Conservation (phyloP, 92 coral and sea anemone genomes). For the Epizoanthus scotinus region DNA sequence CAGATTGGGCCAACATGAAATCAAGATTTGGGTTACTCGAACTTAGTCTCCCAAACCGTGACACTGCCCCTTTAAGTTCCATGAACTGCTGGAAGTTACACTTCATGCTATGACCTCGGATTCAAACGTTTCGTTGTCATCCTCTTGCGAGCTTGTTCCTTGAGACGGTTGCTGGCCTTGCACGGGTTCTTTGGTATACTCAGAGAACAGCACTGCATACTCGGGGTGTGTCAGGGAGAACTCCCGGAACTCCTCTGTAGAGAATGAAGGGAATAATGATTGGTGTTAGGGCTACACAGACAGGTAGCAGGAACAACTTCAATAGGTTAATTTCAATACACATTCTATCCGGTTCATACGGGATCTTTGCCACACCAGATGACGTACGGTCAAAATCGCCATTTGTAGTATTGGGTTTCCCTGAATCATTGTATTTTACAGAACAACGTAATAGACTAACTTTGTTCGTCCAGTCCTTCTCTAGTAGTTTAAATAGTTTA, state of each 20-base stretch:
- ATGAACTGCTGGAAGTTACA: neutral
- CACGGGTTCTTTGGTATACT: constrained; percentile 41
- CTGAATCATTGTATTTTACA: too few relatives aligned
- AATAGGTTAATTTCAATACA: too few relatives aligned
- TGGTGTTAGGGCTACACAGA: neutral
- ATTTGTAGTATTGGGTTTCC: too few relatives aligned
- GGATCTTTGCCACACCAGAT: neutral
- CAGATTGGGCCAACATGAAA: too few relatives aligned
- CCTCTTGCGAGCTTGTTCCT: constrained; percentile 16
- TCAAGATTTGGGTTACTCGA: too few relatives aligned
- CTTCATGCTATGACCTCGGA: neutral
- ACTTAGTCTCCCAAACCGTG: too few relatives aligned
- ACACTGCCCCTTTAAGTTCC: too few relatives aligned
- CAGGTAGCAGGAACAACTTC: neutral
- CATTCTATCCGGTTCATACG: too few relatives aligned
- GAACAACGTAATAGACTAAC: too few relatives aligned
- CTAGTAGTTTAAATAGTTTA: too few relatives aligned
- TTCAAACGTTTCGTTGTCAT: neutral
- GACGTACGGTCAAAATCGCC: too few relatives aligned
- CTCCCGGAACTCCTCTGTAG: constrained; percentile 78
- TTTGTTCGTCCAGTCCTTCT: too few relatives aligned
- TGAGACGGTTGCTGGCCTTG: neutral
- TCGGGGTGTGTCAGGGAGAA: constrained; percentile 77
- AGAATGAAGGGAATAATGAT: neutral
- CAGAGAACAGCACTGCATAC: constrained; percentile 64